Base-by-base conservation (phyloP, 2,888 invertebrate species). In the Eudemis profundana region DNA sequence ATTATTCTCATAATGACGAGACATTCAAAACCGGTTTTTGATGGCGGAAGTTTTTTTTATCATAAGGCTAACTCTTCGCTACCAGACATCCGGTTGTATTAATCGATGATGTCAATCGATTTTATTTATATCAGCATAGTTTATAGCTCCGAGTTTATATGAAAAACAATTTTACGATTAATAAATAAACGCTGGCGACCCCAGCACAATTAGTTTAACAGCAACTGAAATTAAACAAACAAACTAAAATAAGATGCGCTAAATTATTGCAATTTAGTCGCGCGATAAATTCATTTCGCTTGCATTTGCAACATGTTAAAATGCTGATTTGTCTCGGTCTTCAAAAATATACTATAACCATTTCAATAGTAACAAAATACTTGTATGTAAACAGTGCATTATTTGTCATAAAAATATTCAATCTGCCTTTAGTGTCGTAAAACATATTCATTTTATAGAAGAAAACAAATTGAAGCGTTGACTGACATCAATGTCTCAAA, bases 181-280 rank as follows among this genome's bases (percentile, higher is more conserved):
- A 65, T 65, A 65, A 65, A 59, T 51, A 59, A 65, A 59, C 29
- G 54, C 42, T 27, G 57, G 50, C 57, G 63, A 50, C 63, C 57
- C 42, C 57, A 57, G 36, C 49, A 65, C 64, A 65, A 65, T 65
- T 65, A 65, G 57, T 65, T 65, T 59, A 36, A 62, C 57, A 53
- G 51, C 50, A 50, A 64, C 50, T 64, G 50, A 59, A 65, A 59
- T 65, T 50, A 57, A 46, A 64, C 57, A 64, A 63, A 56, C 73
- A 72, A 54, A 78, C 85, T 83, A 83, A 87, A 88, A 87, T 87
- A 87, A 87, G 79, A 83, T 72, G 70, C 76, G 77, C 71, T 85
- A 83, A 86, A 87, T 86, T 82, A 84, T 85, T 76, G 81, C 87
- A 81, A 85, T 83, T 83, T 82, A 78, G 76, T 70, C 78, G 69